Conservation (phyloP, 2,113 vertebrate genomes). For the Chaetura pelagica region DNA sequence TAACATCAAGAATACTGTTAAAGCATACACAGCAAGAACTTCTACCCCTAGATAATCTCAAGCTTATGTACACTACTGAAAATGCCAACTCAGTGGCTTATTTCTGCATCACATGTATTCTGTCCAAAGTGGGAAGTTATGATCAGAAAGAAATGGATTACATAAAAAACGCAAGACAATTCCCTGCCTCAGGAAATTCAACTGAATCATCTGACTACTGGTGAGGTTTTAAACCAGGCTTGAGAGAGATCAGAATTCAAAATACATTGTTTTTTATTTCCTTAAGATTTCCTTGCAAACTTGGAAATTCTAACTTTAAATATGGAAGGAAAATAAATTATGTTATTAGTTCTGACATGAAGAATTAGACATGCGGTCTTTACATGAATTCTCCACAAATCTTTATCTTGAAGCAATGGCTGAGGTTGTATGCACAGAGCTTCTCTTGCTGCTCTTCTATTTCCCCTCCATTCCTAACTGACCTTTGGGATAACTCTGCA, state of each 20-base stretch:
- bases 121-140: constrained; percentile 8
- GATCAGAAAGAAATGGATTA: constrained; percentile 34
- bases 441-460: neutral
- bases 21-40: neutral
- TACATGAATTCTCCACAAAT: neutral
- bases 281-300: neutral
- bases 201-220: neutral
- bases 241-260: neutral
- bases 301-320: neutral
- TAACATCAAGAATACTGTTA: neutral
- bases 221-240: neutral
- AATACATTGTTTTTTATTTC: neutral
- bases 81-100: neutral
- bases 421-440: neutral
- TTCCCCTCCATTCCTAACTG: neutral
- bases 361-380: neutral
- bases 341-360: neutral
- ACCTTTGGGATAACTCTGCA: neutral
- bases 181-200: neutral
- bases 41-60: neutral
- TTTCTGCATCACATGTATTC: neutral
- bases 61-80: neutral
- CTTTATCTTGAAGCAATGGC: neutral
- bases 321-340: neutral
- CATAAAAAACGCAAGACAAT: neutral